Evolutionary conservation across 2,888 invertebrate genomes (phyloP).

Genomic region (Zele albiditarsus): DNA sequence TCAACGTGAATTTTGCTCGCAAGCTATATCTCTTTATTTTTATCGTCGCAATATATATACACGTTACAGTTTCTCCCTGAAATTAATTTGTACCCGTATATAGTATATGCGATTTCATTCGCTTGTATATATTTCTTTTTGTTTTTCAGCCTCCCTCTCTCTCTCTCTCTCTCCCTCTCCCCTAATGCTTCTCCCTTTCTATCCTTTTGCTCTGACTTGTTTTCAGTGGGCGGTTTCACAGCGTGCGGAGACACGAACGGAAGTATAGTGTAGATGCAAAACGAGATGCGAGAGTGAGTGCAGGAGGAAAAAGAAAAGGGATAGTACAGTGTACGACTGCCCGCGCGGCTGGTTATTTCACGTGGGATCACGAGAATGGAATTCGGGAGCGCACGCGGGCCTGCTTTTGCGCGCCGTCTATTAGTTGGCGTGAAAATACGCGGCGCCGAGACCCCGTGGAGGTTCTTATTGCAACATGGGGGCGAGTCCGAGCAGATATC

Average conservation of each 20-base stretch:
- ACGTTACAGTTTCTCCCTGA: constrained; percentile 33
- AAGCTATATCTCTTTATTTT: constrained; percentile 35
- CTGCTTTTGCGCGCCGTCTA: constrained; percentile 50
- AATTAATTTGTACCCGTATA: constrained; percentile 43
- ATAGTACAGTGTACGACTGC: no score
- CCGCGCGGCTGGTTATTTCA: constrained; percentile 7
- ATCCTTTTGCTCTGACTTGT: constrained; percentile 19
- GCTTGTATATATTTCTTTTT: constrained; percentile 26
- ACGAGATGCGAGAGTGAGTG: not conserved
- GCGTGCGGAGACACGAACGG: not conserved
- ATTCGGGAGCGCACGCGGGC: constrained; percentile 47
- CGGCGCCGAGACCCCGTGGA: constrained; percentile 41
- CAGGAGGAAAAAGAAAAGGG: not conserved
- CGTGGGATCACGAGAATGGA: constrained; percentile 37
- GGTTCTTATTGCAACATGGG: constrained; percentile 34
- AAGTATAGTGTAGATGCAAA: constrained; percentile 10
- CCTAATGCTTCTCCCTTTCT: not conserved
- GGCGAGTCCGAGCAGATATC: constrained; percentile 19
- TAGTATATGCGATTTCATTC: constrained; percentile 13
- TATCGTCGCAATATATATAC: constrained; percentile 25
- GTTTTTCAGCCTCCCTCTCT: not conserved
- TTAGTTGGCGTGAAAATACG: constrained; percentile 60
- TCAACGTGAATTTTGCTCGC: not conserved
- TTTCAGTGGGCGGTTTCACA: constrained; percentile 32
- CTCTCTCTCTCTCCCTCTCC: not conserved